Evolutionary conservation across 2,888 invertebrate genomes (phyloP), one percentile per base, ranked within the genome.

Genomic region (Dascillus cervinus): DNA sequence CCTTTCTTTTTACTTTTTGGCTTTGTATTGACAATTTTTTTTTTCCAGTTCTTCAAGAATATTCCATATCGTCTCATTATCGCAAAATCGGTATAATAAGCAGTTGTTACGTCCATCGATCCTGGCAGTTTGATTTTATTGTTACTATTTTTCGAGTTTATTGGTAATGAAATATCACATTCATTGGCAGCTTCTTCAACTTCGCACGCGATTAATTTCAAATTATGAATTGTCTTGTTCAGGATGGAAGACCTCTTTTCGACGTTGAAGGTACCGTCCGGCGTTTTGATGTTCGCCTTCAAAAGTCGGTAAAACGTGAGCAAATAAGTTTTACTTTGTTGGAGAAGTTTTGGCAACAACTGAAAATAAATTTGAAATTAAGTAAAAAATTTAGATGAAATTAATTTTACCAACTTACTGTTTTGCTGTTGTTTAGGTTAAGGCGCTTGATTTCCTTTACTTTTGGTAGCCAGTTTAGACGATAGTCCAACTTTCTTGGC

Each of bases 311-410:
- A 60, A 33, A 72, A 65, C n/a, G 70, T 69, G 5, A 67, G 62
- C 11, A 67, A 66, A 50, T 68, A 70, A 49, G 62, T 61, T 43
- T 70, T 64, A n/a, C 72, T 58, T 2, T 66, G 60, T 21, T 64
- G 70, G 64, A 76, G 73, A 21, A 80, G 67, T 44, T 68, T 69
- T 29, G 75, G 72, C 49, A 77, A 66, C 34, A 74, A 62, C 74
- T 79, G 69, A 37, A 71, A 71, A 62, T 9, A 29, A 29, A 21
- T 8, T 11, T 3, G 15, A 17, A 17, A 17, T 17, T 17, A n/a
- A 17, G 17, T 17, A 17, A 17, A 17, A 17, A 17, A 6, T 17
- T 17, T 17, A 6, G 17, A 17, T 6, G 17, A 8, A 17, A 6
- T 17, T 17, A 8, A n/a, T n/a, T n/a, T 17, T 17, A 6, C 17